These are phyloP conservation scores for Lonchura striata DNA, from an alignment of 2,113 vertebrate genomes.

Conservation along the genomic window DNA sequence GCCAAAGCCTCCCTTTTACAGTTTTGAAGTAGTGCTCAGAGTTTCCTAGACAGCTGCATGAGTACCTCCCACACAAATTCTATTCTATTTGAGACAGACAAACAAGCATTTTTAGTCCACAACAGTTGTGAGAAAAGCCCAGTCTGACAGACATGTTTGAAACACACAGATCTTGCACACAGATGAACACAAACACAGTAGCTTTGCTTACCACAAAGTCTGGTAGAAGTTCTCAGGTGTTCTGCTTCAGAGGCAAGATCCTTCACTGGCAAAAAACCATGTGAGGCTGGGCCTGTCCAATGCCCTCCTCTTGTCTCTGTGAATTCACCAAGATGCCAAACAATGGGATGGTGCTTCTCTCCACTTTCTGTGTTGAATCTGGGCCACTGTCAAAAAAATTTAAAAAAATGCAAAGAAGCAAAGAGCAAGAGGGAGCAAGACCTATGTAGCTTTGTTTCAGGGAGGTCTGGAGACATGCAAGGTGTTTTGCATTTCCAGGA, in stretches of 20 bases:
- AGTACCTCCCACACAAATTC: constrained; percentile 38
- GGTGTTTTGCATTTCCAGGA: not conserved
- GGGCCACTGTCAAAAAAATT: not conserved
- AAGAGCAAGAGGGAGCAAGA: not conserved
- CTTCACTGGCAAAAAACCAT: not conserved
- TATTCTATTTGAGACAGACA: not conserved
- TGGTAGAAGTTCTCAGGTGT: not conserved
- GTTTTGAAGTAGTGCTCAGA: not conserved
- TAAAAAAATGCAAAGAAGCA: not conserved
- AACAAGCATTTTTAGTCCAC: not conserved
- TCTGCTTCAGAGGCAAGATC: not conserved
- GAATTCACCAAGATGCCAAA: not conserved
- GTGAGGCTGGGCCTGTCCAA: not conserved
- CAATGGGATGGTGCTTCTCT: not conserved
- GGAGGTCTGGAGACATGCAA: not conserved
- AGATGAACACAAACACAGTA: not conserved
- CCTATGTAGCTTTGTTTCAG: not conserved
- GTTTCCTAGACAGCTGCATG: constrained; percentile 18
- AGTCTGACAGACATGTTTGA: not conserved
- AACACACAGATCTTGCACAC: fast-evolving
- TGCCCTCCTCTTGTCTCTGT: fast-evolving
- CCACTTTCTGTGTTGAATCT: not conserved
- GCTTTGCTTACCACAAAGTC: not conserved
- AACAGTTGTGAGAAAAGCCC: not conserved
- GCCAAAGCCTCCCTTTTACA: not conserved